Conservation (phyloP, 2,113 vertebrate genomes). For the Tinamus guttatus region DNA sequence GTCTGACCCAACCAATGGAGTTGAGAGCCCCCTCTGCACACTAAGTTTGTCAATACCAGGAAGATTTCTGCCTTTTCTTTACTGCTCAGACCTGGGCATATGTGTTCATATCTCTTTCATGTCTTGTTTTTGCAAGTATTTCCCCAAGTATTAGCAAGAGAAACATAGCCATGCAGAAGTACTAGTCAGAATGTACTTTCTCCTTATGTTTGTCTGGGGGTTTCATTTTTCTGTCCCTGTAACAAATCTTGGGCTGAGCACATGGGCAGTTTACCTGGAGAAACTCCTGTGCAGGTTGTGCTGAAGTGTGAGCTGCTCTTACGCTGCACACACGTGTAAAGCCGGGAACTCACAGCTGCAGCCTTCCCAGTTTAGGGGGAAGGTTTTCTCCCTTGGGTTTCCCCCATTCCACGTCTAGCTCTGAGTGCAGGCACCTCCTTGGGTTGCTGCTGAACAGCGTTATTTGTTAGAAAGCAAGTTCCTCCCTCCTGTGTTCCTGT, state of each 20-base stretch:
- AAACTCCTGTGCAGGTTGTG: neutral
- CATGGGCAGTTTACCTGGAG: neutral
- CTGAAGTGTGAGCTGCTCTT: neutral
- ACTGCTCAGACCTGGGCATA: neutral
- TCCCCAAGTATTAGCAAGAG: neutral
- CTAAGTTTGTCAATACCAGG: neutral
- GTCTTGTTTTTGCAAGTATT: conserved; percentile 17
- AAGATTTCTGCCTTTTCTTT: neutral
- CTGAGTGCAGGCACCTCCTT: neutral
- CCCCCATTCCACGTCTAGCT: neutral
- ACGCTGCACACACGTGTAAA: neutral
- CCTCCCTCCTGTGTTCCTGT: neutral
- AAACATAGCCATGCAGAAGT: neutral
- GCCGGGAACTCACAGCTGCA: neutral
- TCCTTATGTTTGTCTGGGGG: neutral
- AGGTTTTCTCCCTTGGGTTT: no score
- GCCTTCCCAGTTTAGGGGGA: neutral
- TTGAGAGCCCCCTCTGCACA: neutral
- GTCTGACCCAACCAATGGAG: neutral
- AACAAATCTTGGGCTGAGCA: neutral
- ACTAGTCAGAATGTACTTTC: neutral
- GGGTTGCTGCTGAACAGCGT: neutral
- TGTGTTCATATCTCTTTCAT: neutral
- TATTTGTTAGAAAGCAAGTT: neutral
- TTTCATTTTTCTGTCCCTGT: conserved; percentile 11